Base-by-base conservation (phyloP, 1,140 invertebrate species). In the Melanaphis sacchari region DNA sequence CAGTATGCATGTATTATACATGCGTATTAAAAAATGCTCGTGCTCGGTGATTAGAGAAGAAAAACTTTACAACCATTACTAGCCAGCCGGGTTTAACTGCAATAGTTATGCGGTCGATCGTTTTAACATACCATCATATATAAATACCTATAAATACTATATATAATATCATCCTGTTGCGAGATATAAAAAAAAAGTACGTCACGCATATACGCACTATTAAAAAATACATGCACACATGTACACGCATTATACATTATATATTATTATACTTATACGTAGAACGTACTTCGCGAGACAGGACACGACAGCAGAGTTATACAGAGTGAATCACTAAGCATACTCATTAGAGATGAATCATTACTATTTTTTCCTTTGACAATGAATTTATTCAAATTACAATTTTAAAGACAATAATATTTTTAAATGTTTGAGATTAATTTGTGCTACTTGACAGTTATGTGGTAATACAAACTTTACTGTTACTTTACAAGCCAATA, bases 61-160 rank as follows among this genome's bases (percentile, higher is more conserved):
- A 76, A n/a, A n/a, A 11, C 26, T n/a, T 1, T 76, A 15, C 15
- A 15, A 5, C 31, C 26, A 76, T 76, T 76, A 76, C 31, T 6
- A n/a, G 31, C 15, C 59, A 18, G 15, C 59, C 59, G 15, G 31
- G n/a, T 15, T 76, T n/a, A n/a, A 76, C 59, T 76, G 59, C 59
- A n/a, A n/a, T n/a, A 76, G 31, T 76, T n/a, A 85, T 85, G 24
- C 15, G 18, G 49, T 46, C 85, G 85, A 87, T 87, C 85, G 88
- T 89, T 89, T 89, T 54, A 89, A 89, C 54, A 40, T 40, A 89
- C 49, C 36, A 89, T n/a, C 59, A n/a, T 76, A n/a, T 54, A 54
- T 40, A 54, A n/a, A n/a, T n/a, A n/a, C n/a, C 46, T 52, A 38
- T 89, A 26, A 43, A 43, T 31, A 40, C 38, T 22, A 15, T 82